Evolutionary conservation across 2,888 invertebrate species (phyloP).

Genomic region (Drosophila anomelani): DNA sequence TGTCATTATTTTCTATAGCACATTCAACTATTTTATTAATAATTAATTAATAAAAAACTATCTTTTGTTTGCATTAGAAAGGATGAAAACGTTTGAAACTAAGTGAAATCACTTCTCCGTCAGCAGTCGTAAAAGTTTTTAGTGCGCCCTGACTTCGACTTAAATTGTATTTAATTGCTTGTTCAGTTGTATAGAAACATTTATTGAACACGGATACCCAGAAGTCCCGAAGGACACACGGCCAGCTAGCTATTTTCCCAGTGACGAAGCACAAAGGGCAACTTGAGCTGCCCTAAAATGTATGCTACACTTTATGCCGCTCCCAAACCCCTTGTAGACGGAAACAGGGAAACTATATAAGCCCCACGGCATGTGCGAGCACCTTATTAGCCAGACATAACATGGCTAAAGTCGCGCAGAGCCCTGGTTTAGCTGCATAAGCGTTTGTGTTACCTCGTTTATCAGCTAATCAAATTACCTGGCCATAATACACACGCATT

Average conservation of each 20-base stretch:
- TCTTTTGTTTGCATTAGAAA: neutral
- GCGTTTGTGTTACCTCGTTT: constrained; percentile 40
- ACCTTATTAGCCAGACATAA: constrained; percentile 42
- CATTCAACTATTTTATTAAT: no score
- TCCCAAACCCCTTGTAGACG: neutral
- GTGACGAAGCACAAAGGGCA: neutral
- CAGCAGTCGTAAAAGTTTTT: neutral
- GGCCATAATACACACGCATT: constrained; percentile 46
- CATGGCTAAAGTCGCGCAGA: constrained; percentile 19
- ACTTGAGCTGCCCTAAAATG: constrained; percentile 28
- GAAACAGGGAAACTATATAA: neutral
- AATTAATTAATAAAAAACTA: no score
- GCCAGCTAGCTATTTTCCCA: neutral
- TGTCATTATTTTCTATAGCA: no score
- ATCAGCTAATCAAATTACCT: constrained; percentile 63
- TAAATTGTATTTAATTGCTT: constrained; percentile 9
- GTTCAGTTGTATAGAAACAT: neutral
- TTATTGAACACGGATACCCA: neutral
- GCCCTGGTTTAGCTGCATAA: constrained; percentile 1
- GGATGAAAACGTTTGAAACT: neutral
- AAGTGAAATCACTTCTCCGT: neutral
- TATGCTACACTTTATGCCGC: constrained; percentile 17
- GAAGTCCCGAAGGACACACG: neutral
- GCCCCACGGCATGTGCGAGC: neutral
- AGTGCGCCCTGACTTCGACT: neutral